A percentile compares a stretch with the other conserved stretches of the same genome.
Evolutionary conservation across 2,888 invertebrate species (phyloP).

Genomic region (Nematopogon swammerdamellus): DNA sequence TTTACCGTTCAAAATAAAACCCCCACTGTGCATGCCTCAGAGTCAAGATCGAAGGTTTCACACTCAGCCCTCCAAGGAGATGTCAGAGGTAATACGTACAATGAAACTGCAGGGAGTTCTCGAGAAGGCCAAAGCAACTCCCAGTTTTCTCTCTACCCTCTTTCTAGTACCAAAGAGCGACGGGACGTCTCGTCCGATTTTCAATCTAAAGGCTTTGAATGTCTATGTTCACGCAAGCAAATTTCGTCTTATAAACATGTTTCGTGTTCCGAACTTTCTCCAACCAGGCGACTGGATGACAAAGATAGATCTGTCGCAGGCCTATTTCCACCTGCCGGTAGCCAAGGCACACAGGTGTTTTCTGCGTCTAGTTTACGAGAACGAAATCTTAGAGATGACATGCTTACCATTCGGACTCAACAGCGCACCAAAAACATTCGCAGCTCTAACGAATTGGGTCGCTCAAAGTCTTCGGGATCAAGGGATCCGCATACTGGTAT

Average conservation of each 20-base stretch:
- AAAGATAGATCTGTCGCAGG: neutral
- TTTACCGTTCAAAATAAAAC: slow-evolving; percentile 1
- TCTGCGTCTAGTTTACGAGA: slow-evolving; percentile 8
- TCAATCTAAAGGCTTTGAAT: neutral
- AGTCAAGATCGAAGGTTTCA: too few species aligned
- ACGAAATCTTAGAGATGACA: slow-evolving; percentile 6
- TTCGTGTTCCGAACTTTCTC: neutral
- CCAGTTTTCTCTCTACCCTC: neutral
- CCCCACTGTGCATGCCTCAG: neutral
- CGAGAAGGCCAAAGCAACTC: too few species aligned
- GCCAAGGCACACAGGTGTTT: slow-evolving; percentile 10
- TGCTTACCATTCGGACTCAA: slow-evolving; percentile 16
- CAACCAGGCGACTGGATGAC: neutral
- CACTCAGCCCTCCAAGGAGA: too few species aligned
- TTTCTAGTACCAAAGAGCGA: neutral
- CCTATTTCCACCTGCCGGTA: neutral
- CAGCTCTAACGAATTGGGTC: slow-evolving; percentile 15
- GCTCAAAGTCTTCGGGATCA: slow-evolving; percentile 9
- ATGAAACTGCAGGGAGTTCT: too few species aligned
- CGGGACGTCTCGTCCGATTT: neutral
- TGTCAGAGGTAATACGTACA: too few species aligned
- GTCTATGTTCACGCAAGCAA: too few species aligned
- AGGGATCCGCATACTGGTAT: slow-evolving; percentile 15
- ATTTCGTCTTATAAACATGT: too few species aligned
- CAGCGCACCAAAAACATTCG: slow-evolving; percentile 13